phyloP scores from a whole-genome alignment of 2,797 vertebrate species.

The Galaxias olidus region DNA sequence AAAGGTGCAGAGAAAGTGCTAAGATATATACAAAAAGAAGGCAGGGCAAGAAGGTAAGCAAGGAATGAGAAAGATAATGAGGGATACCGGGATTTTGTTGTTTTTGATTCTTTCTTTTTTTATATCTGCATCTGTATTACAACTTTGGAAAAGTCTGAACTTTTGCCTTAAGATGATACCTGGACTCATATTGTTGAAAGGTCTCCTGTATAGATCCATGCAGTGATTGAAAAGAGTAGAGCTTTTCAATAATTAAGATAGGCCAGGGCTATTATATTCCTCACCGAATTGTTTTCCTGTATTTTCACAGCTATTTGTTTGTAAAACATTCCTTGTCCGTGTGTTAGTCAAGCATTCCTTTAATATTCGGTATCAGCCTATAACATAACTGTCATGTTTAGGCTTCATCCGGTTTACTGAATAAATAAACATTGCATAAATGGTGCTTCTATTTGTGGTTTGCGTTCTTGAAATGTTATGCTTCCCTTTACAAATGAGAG shows the following conservation, averaged over 20 bases:
- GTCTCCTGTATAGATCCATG: no score
- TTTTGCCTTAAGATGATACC: background rate
- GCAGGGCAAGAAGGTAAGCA: conserved; percentile 34
- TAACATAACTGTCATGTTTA: conserved; percentile 37
- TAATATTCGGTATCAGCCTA: background rate
- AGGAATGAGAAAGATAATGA: conserved; percentile 29
- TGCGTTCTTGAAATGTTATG: conserved; percentile 1
- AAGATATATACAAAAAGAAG: conserved; percentile 52
- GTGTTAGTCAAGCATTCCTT: background rate
- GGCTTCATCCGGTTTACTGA: conserved; percentile 50
- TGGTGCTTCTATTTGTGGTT: conserved; percentile 7
- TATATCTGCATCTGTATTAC: conserved; percentile 2
- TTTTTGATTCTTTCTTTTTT: no score
- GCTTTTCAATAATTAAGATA: no score
- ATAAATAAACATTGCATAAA: conserved; percentile 44
- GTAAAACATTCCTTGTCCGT: conserved; percentile 38
- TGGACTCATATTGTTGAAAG: conserved; percentile 13
- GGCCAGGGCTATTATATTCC: conserved; percentile 2
- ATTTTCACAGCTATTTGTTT: conserved; percentile 13
- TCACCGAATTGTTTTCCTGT: conserved; percentile 15
- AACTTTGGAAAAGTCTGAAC: conserved; percentile 26
- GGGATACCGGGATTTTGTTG: conserved; percentile 14
- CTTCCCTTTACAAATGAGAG: background rate
- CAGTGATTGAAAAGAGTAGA: no score
- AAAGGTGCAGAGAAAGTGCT: conserved; percentile 55